phyloP scores from a whole-genome alignment of 2,888 invertebrate species.

The Stegana nigrithorax region DNA sequence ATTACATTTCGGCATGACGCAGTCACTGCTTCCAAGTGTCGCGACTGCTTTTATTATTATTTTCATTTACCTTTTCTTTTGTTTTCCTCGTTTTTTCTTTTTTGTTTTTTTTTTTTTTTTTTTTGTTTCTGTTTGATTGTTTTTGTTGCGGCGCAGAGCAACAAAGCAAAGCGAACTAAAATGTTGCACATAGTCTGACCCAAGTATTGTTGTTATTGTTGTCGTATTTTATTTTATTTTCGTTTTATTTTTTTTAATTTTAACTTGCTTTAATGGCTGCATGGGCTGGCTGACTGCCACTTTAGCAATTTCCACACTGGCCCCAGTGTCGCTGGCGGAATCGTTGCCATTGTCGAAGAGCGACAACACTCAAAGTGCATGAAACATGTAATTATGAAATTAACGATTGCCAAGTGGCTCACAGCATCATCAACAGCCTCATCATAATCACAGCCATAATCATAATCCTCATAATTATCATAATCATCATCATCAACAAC shows the following conservation, averaged over 20 bases:
- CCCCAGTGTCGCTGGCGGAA: background rate
- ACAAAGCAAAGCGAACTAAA: constrained; percentile 22
- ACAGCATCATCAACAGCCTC: constrained; percentile 40
- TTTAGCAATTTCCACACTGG: constrained; percentile 30
- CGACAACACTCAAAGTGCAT: constrained; percentile 46
- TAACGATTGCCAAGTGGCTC: constrained; percentile 65
- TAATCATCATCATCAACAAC: background rate
- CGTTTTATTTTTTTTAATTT: no score
- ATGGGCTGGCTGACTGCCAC: constrained; percentile 59
- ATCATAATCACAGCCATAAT: no score
- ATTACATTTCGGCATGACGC: no score
- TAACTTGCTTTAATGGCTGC: constrained; percentile 58
- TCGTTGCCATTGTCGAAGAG: background rate
- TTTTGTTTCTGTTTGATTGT: background rate
- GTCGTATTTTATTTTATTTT: no score
- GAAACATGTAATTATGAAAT: constrained; percentile 67
- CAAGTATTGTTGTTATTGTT: constrained; percentile 53
- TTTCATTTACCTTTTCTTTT: no score
- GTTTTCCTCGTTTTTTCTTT: constrained; percentile 37
- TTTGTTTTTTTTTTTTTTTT: constrained; percentile 22
- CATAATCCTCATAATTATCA: no score
- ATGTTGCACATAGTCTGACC: background rate
- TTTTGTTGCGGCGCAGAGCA: background rate
- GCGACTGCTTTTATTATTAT: no score
- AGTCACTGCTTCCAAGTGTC: no score